Evolutionary conservation across 2,888 invertebrate species (phyloP).

Genomic region (Apotomis capreana): DNA sequence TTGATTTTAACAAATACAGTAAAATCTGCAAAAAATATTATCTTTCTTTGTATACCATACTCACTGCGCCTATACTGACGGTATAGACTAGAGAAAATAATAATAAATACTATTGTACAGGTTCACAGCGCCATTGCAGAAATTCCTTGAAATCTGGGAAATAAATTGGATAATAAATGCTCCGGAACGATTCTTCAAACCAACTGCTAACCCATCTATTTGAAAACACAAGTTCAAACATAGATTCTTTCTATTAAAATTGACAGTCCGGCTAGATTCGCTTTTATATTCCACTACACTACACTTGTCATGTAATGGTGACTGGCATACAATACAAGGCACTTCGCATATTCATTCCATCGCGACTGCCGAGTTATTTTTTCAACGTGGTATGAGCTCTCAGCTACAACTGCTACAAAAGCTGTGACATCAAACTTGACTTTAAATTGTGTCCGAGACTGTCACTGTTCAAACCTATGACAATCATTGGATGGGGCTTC

Average conservation of each 20-base stretch:
- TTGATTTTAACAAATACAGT: conserved; percentile 70
- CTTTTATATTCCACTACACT: background rate
- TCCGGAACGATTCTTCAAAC: background rate
- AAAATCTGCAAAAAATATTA: conserved; percentile 65
- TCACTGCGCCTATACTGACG: conserved; percentile 49
- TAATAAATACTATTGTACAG: conserved; percentile 48
- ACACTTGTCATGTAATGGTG: background rate
- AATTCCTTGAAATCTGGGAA: conserved; percentile 44
- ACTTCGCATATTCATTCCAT: conserved; percentile 8
- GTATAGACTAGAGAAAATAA: conserved; percentile 48
- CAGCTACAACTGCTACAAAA: too few species aligned
- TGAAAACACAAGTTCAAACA: too few species aligned
- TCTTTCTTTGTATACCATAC: conserved; percentile 51
- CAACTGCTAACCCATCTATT: too few species aligned
- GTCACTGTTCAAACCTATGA: too few species aligned
- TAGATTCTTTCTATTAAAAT: background rate
- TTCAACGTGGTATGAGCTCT: too few species aligned
- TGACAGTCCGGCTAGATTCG: background rate
- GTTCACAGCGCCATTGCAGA: conserved; percentile 63
- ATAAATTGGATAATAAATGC: conserved; percentile 33
- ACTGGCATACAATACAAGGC: conserved; percentile 19
- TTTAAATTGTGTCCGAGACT: too few species aligned
- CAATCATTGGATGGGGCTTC: too few species aligned
- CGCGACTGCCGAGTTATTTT: background rate
- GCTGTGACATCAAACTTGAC: too few species aligned